A percentile compares a stretch with the other conserved stretches of the same genome.
phyloP scores from a whole-genome alignment of 2,113 vertebrate genomes.

The Trochalopteron elliotii region DNA sequence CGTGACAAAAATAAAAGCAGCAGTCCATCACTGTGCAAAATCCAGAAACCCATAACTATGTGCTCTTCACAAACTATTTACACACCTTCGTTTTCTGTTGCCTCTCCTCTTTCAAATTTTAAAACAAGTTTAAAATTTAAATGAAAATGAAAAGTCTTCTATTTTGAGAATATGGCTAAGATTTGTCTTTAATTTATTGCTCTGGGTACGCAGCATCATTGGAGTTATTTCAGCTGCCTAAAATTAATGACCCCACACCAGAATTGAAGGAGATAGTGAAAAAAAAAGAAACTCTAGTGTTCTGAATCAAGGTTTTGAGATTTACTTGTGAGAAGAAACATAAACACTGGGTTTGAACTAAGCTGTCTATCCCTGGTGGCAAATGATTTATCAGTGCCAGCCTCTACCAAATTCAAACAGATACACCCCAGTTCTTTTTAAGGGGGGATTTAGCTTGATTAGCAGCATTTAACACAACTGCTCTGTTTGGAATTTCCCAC shows the following conservation, averaged over 20 bases:
- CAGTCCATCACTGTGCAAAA: neutral
- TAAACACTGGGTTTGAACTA: neutral
- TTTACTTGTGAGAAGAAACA: neutral
- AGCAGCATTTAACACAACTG: neutral
- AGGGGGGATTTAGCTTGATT: neutral
- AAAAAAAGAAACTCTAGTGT: neutral
- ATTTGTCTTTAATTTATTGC: neutral
- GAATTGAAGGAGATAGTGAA: neutral
- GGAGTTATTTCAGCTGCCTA: neutral
- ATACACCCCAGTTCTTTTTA: neutral
- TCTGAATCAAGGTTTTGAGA: neutral
- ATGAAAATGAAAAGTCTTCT: neutral
- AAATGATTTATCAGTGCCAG: neutral
- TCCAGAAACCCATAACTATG: neutral
- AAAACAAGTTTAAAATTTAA: neutral
- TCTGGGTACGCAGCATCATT: neutral
- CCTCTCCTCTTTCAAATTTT: neutral
- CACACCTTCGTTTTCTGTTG: neutral
- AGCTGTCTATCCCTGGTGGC: neutral
- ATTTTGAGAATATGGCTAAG: neutral
- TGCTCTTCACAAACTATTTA: neutral
- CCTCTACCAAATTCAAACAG: neutral
- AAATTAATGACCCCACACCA: neutral
- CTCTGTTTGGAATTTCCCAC: neutral
- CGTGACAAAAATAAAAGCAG: neutral